phyloP scores from a whole-genome alignment of 2,888 invertebrate species.

The Operophtera brumata region DNA sequence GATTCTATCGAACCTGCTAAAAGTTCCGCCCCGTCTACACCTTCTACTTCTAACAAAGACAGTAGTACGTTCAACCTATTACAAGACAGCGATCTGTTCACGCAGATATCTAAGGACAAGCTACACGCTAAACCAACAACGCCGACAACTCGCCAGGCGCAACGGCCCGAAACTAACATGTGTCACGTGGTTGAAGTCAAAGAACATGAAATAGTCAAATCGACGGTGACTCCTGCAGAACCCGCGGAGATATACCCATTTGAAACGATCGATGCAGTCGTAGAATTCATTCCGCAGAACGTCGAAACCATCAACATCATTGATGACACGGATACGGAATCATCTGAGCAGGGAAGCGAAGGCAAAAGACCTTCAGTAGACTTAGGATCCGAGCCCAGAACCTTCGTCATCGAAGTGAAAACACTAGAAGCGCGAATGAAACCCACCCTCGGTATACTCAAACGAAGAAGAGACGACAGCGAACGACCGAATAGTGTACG shows the following conservation, averaged over 20 bases:
- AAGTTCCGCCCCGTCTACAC: conserved; percentile 43
- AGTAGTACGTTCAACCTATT: conserved; percentile 83
- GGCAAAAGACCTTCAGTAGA: conserved; percentile 42
- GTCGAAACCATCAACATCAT: conserved; percentile 80
- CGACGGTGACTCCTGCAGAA: conserved; percentile 74
- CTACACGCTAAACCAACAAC: conserved; percentile 39
- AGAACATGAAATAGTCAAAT: conserved; percentile 85
- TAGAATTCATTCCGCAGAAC: conserved; percentile 76
- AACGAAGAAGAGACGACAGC: conserved; percentile 43
- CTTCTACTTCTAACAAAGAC: conserved; percentile 68
- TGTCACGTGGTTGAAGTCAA: conserved; percentile 85
- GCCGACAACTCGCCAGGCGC: conserved; percentile 21
- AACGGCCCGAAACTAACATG: conserved; percentile 35
- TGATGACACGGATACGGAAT: conserved; percentile 75
- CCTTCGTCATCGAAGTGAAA: conserved; percentile 67
- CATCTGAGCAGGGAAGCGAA: conserved; percentile 24
- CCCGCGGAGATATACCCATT: conserved; percentile 53
- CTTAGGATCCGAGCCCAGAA: conserved; percentile 59
- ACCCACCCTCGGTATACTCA: conserved; percentile 64
- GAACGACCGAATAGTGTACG: conserved; percentile 23
- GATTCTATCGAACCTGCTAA: conserved; percentile 43
- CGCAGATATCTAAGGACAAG: conserved; percentile 82
- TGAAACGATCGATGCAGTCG: conserved; percentile 75
- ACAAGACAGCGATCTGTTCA: conserved; percentile 85
- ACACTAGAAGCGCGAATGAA: conserved; percentile 63